Base-by-base conservation (phyloP, 1,140 invertebrate species). In the Manduca sexta region DNA sequence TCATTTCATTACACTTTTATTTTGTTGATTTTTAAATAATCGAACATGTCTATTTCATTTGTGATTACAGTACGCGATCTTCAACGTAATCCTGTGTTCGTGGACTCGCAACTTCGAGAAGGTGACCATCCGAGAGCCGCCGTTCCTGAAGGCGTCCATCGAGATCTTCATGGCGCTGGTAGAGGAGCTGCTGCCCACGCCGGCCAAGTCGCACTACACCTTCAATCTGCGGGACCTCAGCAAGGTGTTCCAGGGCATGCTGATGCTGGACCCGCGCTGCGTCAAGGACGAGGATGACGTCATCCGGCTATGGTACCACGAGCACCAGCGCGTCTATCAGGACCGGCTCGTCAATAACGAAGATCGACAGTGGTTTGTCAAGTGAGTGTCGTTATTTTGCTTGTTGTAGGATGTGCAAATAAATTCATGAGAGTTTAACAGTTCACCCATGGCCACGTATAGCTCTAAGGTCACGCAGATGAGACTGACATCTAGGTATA, bases 181-280 rank as follows among this genome's bases (percentile, higher is more conserved):
- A 48, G 77, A 84, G 14, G 89, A 92, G 54, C 87, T 98, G 1
- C 83, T 93, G 38, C 95, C 96, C 4, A 95, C 94, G 0, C 95
- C 96, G 0, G 85, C 92, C 0, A 97, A 97, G 73, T 95, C 94
- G 1, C 96, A 98, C 81, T 98, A 98, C 69, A 89, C 96, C n/a
- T 98, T 98, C 66, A 97, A 97, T 86, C 77, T 98, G 46, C 86
- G 96, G 46, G 94, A 96, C 59, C 94, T 97, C 69, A 90, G 93
- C 0, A 86, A 95, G 43, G 93, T 98, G 1, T 92, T 97, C 52
- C 92, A 93, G 48, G 96, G 96, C 1, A 94, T 94, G 73, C 89
- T 93, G 0, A 86, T 98, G 62, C 88, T 97, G 29, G 90, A 90
- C 49, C 97, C 94, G 80, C 93, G 95, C 60, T 93, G 94, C 12